A percentile compares a stretch with the other conserved stretches of the same genome.
Evolutionary conservation across 2,797 vertebrate species (phyloP).

Genomic region (Rallus crepitans): DNA sequence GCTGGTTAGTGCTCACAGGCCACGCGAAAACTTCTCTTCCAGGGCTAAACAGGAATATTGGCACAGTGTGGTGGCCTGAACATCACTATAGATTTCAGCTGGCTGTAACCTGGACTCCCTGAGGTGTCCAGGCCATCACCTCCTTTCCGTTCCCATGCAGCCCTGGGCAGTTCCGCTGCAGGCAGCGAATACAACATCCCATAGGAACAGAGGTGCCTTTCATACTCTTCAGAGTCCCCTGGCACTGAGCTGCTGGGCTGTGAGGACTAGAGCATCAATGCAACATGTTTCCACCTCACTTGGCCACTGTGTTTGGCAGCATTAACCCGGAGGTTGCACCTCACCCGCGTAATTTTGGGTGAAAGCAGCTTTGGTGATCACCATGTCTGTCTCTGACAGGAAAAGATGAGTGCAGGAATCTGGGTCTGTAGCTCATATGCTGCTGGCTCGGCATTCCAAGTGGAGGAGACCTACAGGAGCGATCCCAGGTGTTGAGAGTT

Average conservation of each 20-base stretch:
- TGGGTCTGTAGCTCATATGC: fast-evolving
- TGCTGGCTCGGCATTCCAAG: background rate
- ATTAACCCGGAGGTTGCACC: background rate
- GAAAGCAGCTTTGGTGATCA: fast-evolving
- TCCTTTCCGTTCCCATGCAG: background rate
- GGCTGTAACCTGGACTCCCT: background rate
- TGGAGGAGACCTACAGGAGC: background rate
- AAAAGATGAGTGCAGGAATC: background rate
- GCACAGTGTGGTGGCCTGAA: background rate
- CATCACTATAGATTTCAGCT: background rate
- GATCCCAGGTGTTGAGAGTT: background rate
- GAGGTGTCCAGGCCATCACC: background rate
- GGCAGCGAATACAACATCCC: background rate
- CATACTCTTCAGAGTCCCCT: background rate
- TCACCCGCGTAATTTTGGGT: background rate
- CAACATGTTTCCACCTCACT: background rate
- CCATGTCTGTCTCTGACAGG: background rate
- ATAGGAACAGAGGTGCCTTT: background rate
- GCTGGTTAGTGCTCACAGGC: background rate
- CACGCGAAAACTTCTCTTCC: background rate
- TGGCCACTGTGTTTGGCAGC: background rate
- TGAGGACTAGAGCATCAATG: background rate
- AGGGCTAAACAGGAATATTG: background rate
- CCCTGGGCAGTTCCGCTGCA: background rate
- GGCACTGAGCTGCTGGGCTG: background rate